Percentiles rank a stretch among this genome's conserved stretches.
These are phyloP conservation scores for Monopterus albus DNA, from an alignment of 2,113 vertebrate species.

Conservation along the genomic window DNA sequence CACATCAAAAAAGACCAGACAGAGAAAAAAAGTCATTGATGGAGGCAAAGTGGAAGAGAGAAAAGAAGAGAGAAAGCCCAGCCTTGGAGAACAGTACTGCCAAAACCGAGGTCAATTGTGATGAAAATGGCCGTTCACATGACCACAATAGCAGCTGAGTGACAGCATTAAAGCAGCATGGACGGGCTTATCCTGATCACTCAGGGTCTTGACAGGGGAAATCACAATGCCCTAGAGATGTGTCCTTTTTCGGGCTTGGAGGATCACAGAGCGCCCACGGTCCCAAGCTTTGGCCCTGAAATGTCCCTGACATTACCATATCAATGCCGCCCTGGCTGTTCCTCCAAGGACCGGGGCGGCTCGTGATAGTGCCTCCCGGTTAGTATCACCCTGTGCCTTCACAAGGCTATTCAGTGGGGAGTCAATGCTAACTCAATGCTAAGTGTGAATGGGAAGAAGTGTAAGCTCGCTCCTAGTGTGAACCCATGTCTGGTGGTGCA, in stretches of 20 bases:
- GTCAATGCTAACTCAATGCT: constrained; percentile 70
- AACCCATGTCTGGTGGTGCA: constrained; percentile 47
- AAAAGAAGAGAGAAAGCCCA: constrained; percentile 62
- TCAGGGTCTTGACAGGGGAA: constrained; percentile 76
- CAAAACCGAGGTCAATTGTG: constrained; percentile 80
- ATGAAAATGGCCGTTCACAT: constrained; percentile 81
- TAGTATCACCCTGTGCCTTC: constrained; percentile 58
- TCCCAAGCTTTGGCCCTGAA: constrained; percentile 75
- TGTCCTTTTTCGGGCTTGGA: constrained; percentile 76
- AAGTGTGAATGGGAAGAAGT: constrained; percentile 62
- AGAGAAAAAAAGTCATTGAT: constrained; percentile 52
- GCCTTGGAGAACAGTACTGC: constrained; percentile 69
- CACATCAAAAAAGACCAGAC: constrained; percentile 58
- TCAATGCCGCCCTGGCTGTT: constrained; percentile 66
- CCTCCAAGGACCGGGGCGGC: constrained; percentile 62
- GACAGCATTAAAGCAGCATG: constrained; percentile 77
- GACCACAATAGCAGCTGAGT: constrained; percentile 78
- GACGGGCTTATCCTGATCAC: constrained; percentile 80
- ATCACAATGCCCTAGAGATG: constrained; percentile 78
- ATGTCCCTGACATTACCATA: constrained; percentile 75
- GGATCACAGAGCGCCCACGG: constrained; percentile 78
- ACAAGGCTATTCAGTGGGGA: constrained; percentile 65
- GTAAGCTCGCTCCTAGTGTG: constrained; percentile 53
- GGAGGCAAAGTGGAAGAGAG: constrained; percentile 53
- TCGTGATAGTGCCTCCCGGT: constrained; percentile 68